Conservation (phyloP, 92 coral and sea anemone genomes). For the Parazoanthus atlanticus region DNA sequence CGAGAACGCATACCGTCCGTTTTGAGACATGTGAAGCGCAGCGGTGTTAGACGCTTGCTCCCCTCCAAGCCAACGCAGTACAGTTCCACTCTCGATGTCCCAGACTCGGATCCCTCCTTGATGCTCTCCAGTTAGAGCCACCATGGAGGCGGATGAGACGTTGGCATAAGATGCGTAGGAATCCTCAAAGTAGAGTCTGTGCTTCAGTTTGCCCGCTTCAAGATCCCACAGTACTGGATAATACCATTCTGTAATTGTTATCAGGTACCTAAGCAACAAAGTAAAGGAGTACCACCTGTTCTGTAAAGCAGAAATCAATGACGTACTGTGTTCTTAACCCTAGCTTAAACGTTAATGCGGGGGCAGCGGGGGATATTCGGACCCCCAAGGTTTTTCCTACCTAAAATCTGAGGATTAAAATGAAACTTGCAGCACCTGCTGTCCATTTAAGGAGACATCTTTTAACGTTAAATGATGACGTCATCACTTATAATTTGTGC, state of each 20-base stretch:
- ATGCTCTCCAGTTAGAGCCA: conserved; percentile 16
- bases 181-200: conserved; percentile 17
- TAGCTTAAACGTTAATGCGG: no score
- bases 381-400: no score
- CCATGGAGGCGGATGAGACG: conserved; percentile 22
- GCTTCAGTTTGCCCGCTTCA: conserved; percentile 12
- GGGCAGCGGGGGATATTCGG: no score
- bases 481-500: no score
- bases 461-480: no score
- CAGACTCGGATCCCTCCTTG: conserved; percentile 37
- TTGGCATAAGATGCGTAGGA: not conserved
- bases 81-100: conserved; percentile 34
- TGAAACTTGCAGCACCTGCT: no score
- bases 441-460: no score
- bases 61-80: conserved; percentile 13
- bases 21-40: conserved; percentile 25
- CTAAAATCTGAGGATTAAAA: no score
- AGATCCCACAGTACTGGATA: conserved; percentile 36
- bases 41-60: not conserved
- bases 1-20: conserved; percentile 16
- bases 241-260: not conserved
- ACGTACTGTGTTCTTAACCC: no score
- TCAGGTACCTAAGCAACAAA: not conserved
- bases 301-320: not conserved
- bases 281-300: not conserved